phyloP scores from a whole-genome alignment of 2,797 vertebrate genomes.

The Anableps anableps region DNA sequence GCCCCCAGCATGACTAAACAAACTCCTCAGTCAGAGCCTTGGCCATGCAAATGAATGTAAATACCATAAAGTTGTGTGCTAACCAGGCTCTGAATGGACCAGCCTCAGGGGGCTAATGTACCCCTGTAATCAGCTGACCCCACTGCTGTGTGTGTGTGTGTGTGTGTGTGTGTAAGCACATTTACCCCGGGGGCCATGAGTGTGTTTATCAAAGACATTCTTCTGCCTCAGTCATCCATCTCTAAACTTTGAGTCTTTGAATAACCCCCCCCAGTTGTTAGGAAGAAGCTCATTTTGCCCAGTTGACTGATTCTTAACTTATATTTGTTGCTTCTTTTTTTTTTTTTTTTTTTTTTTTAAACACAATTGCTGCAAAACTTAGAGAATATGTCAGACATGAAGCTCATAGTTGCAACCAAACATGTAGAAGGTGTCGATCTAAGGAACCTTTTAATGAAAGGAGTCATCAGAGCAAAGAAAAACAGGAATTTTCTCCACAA shows the following conservation, averaged over 20 bases:
- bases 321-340: neutral
- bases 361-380: neutral
- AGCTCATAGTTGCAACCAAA: neutral
- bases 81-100: constrained; percentile 52
- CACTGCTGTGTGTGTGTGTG: constrained; percentile 40
- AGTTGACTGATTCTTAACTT: neutral
- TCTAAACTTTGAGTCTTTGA: constrained; percentile 47
- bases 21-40: constrained; percentile 64
- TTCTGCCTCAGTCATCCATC: constrained; percentile 66
- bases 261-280: neutral
- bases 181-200: constrained; percentile 54
- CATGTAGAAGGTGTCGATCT: neutral
- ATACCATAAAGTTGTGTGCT: constrained; percentile 63
- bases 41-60: constrained; percentile 75
- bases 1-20: constrained; percentile 77
- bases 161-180: constrained; percentile 62
- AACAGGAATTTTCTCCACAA: neutral
- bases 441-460: neutral
- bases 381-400: neutral
- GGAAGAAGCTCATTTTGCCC: neutral
- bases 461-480: neutral
- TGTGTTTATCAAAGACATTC: constrained; percentile 79
- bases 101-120: constrained; percentile 68
- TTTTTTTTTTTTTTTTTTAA: neutral
- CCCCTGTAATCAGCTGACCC: constrained; percentile 76